Percentiles rank a stretch among this genome's conserved stretches.
Conservation (phyloP, 2,888 invertebrate species). For the Mycalesis mineus region DNA sequence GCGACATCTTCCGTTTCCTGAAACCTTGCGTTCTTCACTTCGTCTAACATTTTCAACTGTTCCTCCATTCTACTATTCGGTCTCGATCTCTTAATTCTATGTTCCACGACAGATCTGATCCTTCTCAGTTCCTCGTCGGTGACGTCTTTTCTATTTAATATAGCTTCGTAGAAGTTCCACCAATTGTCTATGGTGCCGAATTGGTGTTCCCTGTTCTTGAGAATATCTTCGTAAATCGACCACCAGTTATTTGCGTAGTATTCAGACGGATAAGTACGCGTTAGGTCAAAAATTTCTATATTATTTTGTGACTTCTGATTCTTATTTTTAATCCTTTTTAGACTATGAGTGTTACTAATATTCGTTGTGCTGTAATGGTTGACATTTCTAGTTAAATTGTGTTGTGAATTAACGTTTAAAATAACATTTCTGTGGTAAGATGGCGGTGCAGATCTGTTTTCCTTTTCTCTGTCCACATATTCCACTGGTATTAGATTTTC, state of each 20-base stretch:
- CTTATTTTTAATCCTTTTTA: constrained; percentile 41
- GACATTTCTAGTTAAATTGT: constrained; percentile 45
- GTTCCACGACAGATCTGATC: constrained; percentile 48
- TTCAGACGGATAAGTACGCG: constrained; percentile 61
- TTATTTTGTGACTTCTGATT: constrained; percentile 44
- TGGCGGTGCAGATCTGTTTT: constrained; percentile 39
- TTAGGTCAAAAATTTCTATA: constrained; percentile 61
- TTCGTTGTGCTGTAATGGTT: constrained; percentile 43
- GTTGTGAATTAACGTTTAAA: constrained; percentile 47
- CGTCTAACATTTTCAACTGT: constrained; percentile 60
- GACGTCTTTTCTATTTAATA: constrained; percentile 52
- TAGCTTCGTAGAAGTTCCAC: constrained; percentile 70
- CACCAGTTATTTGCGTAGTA: constrained; percentile 77
- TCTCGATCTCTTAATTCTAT: constrained; percentile 44
- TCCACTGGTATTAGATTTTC: constrained; percentile 46
- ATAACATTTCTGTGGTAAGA: constrained; percentile 50
- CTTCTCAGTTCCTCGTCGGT: constrained; percentile 50
- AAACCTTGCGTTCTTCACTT: constrained; percentile 57
- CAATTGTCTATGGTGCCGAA: constrained; percentile 72
- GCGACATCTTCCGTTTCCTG: constrained; percentile 56
- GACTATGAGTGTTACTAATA: constrained; percentile 40
- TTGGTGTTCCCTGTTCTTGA: constrained; percentile 64
- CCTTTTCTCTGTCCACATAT: constrained; percentile 38
- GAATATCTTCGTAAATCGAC: constrained; percentile 67
- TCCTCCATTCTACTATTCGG: constrained; percentile 65